phyloP scores from a whole-genome alignment of 1,140 invertebrate genomes.

The Drosophila ambigua region DNA sequence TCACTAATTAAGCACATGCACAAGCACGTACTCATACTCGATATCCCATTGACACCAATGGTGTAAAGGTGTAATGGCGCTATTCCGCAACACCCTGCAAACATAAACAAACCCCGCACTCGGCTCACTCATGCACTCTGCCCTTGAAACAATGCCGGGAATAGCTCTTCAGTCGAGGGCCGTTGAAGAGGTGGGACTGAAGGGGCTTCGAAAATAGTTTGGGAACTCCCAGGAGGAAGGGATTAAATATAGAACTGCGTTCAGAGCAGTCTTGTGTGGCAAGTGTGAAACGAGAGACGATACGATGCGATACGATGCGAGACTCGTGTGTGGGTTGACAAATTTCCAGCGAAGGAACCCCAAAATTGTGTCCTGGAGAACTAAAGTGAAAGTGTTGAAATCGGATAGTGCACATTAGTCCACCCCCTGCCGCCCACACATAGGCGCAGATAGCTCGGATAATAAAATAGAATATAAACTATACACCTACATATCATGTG shows the following conservation, averaged over 20 bases:
- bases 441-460: neutral
- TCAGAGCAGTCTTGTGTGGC: neutral
- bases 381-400: constrained; percentile 73
- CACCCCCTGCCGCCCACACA: neutral
- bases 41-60: constrained; percentile 6
- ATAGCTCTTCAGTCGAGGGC: constrained; percentile 30
- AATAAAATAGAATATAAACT: constrained; percentile 32
- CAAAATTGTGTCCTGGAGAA: constrained; percentile 8
- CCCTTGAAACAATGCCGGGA: constrained; percentile 35
- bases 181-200: constrained; percentile 27
- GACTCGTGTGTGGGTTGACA: constrained; percentile 9
- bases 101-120: constrained; percentile 19
- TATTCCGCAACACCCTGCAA: constrained; percentile 31
- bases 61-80: constrained; percentile 34
- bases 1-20: constrained; percentile 60
- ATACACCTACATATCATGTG: constrained; percentile 46
- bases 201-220: constrained; percentile 33
- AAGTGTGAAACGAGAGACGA: constrained; percentile 9
- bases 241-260: constrained; percentile 30
- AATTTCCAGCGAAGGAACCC: constrained; percentile 12
- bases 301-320: neutral
- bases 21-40: constrained; percentile 10
- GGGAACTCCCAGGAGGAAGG: constrained; percentile 3
- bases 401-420: constrained; percentile 26
- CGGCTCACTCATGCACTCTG: neutral